Evolutionary conservation across 1,140 invertebrate species (phyloP).

Genomic region (Temnothorax curvispinosus): DNA sequence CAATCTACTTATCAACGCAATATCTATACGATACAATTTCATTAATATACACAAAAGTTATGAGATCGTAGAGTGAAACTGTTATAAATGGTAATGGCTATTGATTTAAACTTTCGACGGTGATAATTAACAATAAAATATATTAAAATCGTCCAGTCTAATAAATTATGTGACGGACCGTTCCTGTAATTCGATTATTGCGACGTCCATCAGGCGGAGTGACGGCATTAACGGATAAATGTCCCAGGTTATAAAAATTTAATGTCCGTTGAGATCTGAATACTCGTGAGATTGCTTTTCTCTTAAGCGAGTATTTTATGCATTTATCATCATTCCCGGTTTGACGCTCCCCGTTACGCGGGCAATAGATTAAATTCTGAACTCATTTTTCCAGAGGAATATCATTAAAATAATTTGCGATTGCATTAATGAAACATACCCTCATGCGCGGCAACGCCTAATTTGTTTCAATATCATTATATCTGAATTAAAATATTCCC

Average conservation of each 20-base stretch:
- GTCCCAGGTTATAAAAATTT: conserved; percentile 57
- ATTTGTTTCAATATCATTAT: conserved; percentile 10
- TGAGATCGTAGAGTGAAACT: conserved; percentile 15
- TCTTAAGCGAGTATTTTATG: conserved; percentile 57
- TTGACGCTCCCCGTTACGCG: conserved; percentile 29
- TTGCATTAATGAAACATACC: background rate
- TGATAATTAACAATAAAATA: conserved; percentile 30
- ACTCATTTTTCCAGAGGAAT: conserved; percentile 21
- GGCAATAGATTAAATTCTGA: conserved; percentile 50
- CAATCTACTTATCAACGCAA: conserved; percentile 29
- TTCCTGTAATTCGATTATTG: conserved; percentile 49
- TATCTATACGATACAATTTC: conserved; percentile 22
- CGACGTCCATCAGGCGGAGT: conserved; percentile 24
- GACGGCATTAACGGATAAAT: conserved; percentile 56
- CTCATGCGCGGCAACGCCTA: background rate
- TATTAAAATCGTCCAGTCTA: conserved; percentile 25
- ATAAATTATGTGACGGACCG: conserved; percentile 41
- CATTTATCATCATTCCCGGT: conserved; percentile 58
- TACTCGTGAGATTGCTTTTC: conserved; percentile 61
- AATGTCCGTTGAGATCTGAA: conserved; percentile 56
- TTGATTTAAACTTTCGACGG: conserved; percentile 15
- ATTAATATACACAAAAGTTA: conserved; percentile 32
- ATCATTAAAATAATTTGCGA: conserved; percentile 33
- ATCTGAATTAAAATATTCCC: background rate
- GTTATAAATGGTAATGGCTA: conserved; percentile 8